Percentiles rank a stretch among this genome's conserved stretches.
Conservation (phyloP, 2,797 vertebrate species). For the Pygocentrus nattereri region DNA sequence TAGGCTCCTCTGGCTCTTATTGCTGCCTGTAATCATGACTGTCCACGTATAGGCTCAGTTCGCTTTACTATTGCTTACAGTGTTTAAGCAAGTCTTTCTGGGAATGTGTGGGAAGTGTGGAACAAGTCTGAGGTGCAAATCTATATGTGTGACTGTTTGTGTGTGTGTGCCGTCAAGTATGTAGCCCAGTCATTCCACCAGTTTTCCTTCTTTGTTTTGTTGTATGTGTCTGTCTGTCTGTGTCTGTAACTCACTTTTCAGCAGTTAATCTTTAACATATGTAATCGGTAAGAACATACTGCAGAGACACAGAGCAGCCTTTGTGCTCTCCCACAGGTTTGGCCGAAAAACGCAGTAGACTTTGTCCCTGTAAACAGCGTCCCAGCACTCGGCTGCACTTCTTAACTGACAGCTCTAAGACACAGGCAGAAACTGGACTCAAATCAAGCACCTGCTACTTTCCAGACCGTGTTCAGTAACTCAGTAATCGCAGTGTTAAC, state of each 20-base stretch:
- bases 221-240: slow-evolving; percentile 31
- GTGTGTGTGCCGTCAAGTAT: slow-evolving; percentile 17
- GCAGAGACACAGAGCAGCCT: slow-evolving; percentile 64
- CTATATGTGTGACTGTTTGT: neutral
- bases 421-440: slow-evolving; percentile 62
- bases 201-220: slow-evolving; percentile 3
- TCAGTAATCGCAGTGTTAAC: slow-evolving; percentile 72
- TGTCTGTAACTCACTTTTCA: slow-evolving; percentile 52
- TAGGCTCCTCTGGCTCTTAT: slow-evolving; percentile 30
- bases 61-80: slow-evolving; percentile 9
- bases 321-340: slow-evolving; percentile 68
- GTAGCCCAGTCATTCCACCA: slow-evolving; percentile 28
- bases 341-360: slow-evolving; percentile 68
- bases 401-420: slow-evolving; percentile 61
- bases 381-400: slow-evolving; percentile 39
- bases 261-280: slow-evolving; percentile 67
- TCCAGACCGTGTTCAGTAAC: slow-evolving; percentile 71
- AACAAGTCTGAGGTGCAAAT: slow-evolving; percentile 18
- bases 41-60: slow-evolving; percentile 9
- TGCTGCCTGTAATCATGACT: slow-evolving; percentile 18
- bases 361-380: slow-evolving; percentile 75
- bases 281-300: slow-evolving; percentile 51
- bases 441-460: slow-evolving; percentile 78
- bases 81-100: slow-evolving; percentile 27
- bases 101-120: slow-evolving; percentile 5